Percentiles rank a stretch among this genome's conserved stretches.
Evolutionary conservation across 2,888 invertebrate genomes (phyloP).

Genomic region (Pomacea canaliculata): DNA sequence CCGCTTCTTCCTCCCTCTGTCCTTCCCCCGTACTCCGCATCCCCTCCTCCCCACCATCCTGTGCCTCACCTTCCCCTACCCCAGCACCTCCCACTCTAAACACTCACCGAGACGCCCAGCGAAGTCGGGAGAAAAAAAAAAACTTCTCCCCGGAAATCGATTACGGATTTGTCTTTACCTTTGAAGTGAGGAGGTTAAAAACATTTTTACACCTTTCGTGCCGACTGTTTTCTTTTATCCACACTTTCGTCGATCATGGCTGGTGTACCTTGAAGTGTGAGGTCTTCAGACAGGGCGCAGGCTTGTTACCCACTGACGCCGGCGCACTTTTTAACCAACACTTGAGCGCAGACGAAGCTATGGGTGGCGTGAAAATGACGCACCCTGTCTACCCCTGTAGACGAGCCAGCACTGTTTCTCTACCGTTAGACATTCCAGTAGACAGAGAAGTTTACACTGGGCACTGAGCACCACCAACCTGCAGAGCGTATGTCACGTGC

Average conservation of each 20-base stretch:
- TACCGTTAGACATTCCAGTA: too few relatives aligned
- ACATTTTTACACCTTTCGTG: not conserved
- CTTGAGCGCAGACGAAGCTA: too few relatives aligned
- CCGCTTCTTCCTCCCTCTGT: too few relatives aligned
- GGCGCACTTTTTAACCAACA: too few relatives aligned
- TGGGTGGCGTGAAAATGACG: too few relatives aligned
- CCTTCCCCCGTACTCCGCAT: not conserved
- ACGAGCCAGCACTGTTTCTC: too few relatives aligned
- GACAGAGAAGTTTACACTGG: too few relatives aligned
- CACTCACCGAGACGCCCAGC: not conserved
- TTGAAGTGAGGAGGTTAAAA: slow-evolving; percentile 7
- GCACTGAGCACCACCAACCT: too few relatives aligned
- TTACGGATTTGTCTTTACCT: slow-evolving; percentile 19
- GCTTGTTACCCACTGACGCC: too few relatives aligned
- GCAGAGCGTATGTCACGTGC: too few relatives aligned
- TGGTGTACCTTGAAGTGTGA: not conserved
- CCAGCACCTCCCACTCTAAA: not conserved
- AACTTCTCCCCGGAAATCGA: slow-evolving; percentile 12
- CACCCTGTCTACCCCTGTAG: too few relatives aligned
- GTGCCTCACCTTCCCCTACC: not conserved
- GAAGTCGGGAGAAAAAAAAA: not conserved
- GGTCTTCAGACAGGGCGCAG: too few relatives aligned
- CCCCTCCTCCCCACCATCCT: not conserved
- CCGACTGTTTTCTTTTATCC: not conserved
- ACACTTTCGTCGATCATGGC: not conserved